Conservation (phyloP, 2,797 vertebrate species). For the Benthosema pterotum region DNA sequence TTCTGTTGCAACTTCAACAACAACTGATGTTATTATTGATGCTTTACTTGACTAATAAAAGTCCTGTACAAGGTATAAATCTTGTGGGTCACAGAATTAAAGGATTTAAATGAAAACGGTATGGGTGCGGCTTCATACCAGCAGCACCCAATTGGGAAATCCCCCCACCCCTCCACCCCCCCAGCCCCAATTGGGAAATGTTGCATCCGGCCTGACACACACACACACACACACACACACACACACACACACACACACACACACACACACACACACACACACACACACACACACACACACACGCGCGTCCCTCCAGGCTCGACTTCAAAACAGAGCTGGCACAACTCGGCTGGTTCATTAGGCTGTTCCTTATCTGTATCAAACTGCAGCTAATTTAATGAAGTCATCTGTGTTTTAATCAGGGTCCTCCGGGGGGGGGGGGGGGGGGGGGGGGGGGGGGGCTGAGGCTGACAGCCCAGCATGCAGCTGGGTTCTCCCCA, state of each 20-base stretch:
- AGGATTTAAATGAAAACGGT: no score
- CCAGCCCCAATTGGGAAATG: no score
- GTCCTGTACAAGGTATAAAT: no score
- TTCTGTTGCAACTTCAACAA: no score
- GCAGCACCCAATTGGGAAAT: no score
- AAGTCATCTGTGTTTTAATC: conserved; percentile 79
- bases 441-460: conserved; percentile 74
- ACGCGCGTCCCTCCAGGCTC: conserved; percentile 44
- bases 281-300: conserved; percentile 11
- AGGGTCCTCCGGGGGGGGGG: conserved; percentile 72
- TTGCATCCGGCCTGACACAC: no score
- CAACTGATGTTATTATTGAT: no score
- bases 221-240: background rate
- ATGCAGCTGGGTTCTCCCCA: conserved; percentile 76
- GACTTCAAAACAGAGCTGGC: conserved; percentile 69
- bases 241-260: background rate
- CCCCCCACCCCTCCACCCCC: no score
- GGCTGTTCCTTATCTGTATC: conserved; percentile 67
- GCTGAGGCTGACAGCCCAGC: conserved; percentile 73
- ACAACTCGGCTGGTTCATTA: conserved; percentile 67
- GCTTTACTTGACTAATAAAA: no score
- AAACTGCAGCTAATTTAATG: conserved; percentile 77
- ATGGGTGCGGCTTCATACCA: no score
- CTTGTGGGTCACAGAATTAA: no score
- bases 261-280: conserved; percentile 10